Percentiles rank a stretch among this genome's conserved stretches.
phyloP scores from a whole-genome alignment of 1,140 invertebrate species.

The Gryllus bimaculatus region DNA sequence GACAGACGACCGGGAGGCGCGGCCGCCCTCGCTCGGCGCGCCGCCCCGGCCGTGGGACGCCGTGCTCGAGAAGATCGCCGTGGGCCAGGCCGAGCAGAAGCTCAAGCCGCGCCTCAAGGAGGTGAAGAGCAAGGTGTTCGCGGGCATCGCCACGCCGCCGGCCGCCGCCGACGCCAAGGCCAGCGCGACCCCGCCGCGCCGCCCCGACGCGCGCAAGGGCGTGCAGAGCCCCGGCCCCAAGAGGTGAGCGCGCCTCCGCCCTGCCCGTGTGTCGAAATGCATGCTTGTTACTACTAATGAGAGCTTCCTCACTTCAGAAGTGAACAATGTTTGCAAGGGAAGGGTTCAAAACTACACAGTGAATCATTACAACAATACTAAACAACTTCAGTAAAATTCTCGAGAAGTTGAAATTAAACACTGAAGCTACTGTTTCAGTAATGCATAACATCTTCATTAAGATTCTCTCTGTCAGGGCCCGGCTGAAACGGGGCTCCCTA shows the following conservation, averaged over 20 bases:
- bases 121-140: slow-evolving; percentile 64
- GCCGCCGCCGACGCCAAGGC: not conserved
- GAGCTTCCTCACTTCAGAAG: too few relatives aligned
- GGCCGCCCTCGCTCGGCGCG: slow-evolving; percentile 29
- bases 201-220: not conserved
- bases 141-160: not conserved
- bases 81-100: slow-evolving; percentile 55
- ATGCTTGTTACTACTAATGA: too few relatives aligned
- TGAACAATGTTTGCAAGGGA: too few relatives aligned
- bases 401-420: too few relatives aligned
- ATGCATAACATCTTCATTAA: too few relatives aligned
- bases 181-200: not conserved
- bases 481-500: too few relatives aligned
- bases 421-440: too few relatives aligned
- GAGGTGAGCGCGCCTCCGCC: slow-evolving; percentile 6
- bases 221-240: not conserved
- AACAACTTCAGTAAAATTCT: too few relatives aligned
- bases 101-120: slow-evolving; percentile 57
- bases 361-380: too few relatives aligned
- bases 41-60: slow-evolving; percentile 58
- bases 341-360: too few relatives aligned
- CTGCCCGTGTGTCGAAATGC: too few relatives aligned
- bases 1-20: slow-evolving; percentile 27
- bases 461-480: too few relatives aligned
- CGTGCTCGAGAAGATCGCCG: slow-evolving; percentile 70